Evolutionary conservation across 1,140 invertebrate species (phyloP).

Genomic region (Aphelenchoides fujianensis): DNA sequence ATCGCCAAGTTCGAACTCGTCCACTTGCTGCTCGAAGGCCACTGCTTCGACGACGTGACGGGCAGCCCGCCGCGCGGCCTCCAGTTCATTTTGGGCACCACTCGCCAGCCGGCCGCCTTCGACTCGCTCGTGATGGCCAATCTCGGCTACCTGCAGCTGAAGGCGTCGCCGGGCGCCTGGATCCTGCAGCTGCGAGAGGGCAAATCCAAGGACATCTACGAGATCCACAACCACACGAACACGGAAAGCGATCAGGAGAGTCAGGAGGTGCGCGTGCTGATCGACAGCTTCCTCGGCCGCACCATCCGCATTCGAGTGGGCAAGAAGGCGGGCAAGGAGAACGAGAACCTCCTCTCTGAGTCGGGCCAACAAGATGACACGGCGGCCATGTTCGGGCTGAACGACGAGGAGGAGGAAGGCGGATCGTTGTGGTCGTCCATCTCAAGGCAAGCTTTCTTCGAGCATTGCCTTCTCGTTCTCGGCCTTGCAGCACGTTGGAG

Average conservation of each 20-base stretch:
- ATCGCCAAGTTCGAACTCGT: conserved; percentile 84
- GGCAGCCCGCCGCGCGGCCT: conserved; percentile 89
- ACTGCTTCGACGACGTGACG: conserved; percentile 86
- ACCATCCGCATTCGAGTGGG: conserved; percentile 56
- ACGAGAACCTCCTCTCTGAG: conserved; percentile 43
- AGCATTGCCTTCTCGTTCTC: neutral
- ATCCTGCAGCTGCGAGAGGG: conserved; percentile 79
- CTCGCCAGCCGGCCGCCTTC: conserved; percentile 72
- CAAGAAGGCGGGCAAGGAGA: conserved; percentile 54
- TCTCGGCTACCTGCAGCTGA: conserved; percentile 84
- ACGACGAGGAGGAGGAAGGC: conserved; percentile 39
- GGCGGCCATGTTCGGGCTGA: neutral
- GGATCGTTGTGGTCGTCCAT: conserved; percentile 52
- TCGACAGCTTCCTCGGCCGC: conserved; percentile 54
- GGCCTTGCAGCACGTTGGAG: no score
- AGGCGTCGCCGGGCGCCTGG: conserved; percentile 96
- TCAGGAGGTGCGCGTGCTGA: conserved; percentile 38
- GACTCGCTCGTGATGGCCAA: conserved; percentile 99
- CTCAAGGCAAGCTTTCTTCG: conserved; percentile 38
- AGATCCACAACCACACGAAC: conserved; percentile 64
- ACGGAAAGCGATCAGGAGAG: conserved; percentile 41
- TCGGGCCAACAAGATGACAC: conserved; percentile 3
- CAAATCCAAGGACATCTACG: conserved; percentile 86
- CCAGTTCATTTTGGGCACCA: conserved; percentile 88
- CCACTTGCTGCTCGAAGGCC: conserved; percentile 81